Evolutionary conservation across 1,140 invertebrate genomes (phyloP), one percentile per base, ranked within the genome.

Genomic region (Diorhabda carinulata): DNA sequence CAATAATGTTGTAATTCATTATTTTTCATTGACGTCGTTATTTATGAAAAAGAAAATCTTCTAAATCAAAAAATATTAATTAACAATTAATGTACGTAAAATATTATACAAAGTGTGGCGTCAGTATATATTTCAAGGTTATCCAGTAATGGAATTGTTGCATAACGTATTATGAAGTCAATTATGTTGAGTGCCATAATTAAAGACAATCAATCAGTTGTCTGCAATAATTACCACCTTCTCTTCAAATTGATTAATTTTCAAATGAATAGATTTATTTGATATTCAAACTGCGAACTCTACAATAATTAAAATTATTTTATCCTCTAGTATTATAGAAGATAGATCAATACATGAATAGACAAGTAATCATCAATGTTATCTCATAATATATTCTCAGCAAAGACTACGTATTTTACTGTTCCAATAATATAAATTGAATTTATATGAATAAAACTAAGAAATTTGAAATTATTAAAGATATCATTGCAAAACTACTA

Each of bases 151-250:
- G 8, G 43, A 62, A 62, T 43, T n/a, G 61, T 62, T 62, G 10
- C 61, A 43, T 62, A 62, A 62, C 8, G 2, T 44, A 62, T 62
- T 47, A 44, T 62, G 8, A 43, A 62, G 44, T 41, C 61, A 62
- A 62, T 62, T 62, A 62, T 10, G n/a, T 62, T 43, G 61, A 44
- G 43, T 62, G 44, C 44, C 61, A 62, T 43, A 41, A 43, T 4
- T 6, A 43, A 9, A 43, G 10, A 62, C 61, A 62, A 62, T 62
- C 61, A 62, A 62, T 62, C 61, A 62, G 44, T 62, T 62, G 61
- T 62, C 43, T 41, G 43, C 5, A 62, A 43, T 62, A 44, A 62
- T 62, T 62, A 62, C 43, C 61, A 62, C 43, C 61, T 62, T 62
- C 43, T 43, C 61, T 62, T 62, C 43, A 43, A 62, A 43, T 43